Evolutionary conservation across 64 coral and sea anemone species (phyloP).

Genomic region (Astreopora myriophthalma): DNA sequence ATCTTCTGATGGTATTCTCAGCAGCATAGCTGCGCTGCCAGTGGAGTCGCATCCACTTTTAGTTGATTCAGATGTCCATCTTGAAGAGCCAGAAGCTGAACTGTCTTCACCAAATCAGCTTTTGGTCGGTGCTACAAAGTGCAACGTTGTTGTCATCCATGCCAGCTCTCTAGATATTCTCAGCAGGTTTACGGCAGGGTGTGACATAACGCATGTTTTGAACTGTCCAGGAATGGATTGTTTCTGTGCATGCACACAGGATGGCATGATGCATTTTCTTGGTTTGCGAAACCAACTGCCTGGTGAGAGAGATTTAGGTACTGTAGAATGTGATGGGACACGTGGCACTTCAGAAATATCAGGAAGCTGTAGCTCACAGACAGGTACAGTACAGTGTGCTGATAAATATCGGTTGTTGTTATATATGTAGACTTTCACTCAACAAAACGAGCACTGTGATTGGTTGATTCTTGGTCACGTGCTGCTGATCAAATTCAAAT

Average conservation of each 20-base stretch:
- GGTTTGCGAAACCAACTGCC: constrained; percentile 29
- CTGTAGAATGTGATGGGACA: background rate
- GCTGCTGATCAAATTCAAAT: too few relatives aligned
- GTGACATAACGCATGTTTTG: constrained; percentile 46
- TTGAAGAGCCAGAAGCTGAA: constrained; percentile 9
- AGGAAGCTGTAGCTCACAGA: background rate
- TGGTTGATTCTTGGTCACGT: too few relatives aligned
- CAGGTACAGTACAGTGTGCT: constrained; percentile 4
- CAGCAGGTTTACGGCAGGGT: constrained; percentile 33
- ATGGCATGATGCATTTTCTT: constrained; percentile 79
- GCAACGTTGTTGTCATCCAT: constrained; percentile 66
- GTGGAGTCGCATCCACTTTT: constrained; percentile 46
- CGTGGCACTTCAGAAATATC: background rate
- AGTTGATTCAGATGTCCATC: background rate
- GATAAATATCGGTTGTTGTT: too few relatives aligned
- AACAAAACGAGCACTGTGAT: too few relatives aligned
- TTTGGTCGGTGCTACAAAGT: constrained; percentile 6
- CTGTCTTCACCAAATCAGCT: background rate
- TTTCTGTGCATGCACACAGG: constrained; percentile 66
- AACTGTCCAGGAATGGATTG: constrained; percentile 96
- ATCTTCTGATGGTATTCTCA: constrained; percentile 33
- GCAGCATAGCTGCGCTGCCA: constrained; percentile 62
- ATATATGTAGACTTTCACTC: too few relatives aligned
- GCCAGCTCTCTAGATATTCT: constrained; percentile 69
- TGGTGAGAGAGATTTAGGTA: background rate